Conservation (phyloP, 2,113 vertebrate species). For the Myrmophylax atrothorax region DNA sequence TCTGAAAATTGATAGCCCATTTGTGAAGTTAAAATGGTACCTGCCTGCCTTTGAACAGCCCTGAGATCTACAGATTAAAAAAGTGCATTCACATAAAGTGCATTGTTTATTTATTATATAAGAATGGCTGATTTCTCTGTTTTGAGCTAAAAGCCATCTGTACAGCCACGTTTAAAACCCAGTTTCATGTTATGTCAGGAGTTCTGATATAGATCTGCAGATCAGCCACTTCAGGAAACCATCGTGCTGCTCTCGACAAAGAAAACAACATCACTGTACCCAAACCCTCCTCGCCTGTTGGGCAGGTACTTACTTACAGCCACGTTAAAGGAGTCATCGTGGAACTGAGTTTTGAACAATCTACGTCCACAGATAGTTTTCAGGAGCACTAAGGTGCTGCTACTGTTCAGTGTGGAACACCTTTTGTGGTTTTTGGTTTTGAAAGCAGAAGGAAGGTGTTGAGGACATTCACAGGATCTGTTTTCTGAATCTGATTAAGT, state of each 20-base stretch:
- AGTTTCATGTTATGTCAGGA: background rate
- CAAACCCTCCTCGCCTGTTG: rapidly evolving
- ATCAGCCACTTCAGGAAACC: background rate
- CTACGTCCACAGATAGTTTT: background rate
- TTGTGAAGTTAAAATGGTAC: background rate
- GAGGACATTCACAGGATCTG: background rate
- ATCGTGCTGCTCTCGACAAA: rapidly evolving
- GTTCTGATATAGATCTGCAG: background rate
- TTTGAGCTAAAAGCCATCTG: background rate
- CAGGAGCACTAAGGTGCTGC: background rate
- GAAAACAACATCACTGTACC: background rate
- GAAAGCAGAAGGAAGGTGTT: background rate
- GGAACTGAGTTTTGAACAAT: background rate
- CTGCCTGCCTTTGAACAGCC: background rate
- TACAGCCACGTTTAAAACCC: background rate
- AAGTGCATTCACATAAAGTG: background rate
- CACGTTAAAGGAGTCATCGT: background rate
- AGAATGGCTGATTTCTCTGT: background rate
- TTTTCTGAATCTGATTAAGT: background rate
- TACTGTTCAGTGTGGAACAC: background rate
- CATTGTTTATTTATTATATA: background rate
- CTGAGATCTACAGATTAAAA: background rate
- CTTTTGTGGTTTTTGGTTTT: background rate
- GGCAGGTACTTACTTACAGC: background rate
- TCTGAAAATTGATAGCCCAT: background rate